Base-by-base conservation (phyloP, 2,113 vertebrate species). In the Corapipo altera region DNA sequence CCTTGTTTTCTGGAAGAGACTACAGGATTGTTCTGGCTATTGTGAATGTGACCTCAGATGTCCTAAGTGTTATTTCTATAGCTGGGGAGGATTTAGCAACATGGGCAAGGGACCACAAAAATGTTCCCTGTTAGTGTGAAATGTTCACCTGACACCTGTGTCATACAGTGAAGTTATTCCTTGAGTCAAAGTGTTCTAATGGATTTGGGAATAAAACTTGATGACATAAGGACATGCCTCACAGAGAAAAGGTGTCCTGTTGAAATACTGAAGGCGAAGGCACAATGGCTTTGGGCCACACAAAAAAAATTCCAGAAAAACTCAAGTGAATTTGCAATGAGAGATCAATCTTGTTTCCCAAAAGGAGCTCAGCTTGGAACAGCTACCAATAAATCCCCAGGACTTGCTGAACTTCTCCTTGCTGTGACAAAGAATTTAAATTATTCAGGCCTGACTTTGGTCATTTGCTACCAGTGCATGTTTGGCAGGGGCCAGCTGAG, bases 1-100 rank as follows among this genome's bases (percentile, higher is more conserved):
- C 49, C 69, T 86, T 59, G 33, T 76, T 71, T 85, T 79, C 82
- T 96, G 88, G 92, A 94, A 74, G 39, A 79, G 58, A 20, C 23
- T 18, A 24, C 0, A 12, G 72, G 80, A 41, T 52, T 61, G n/a
- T 65, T 79, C 92, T 92, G 78, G 78, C 74, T 70, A 0, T 62
- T 28, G 39, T 21, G 30, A 43, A 48, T 30, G 79, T 91, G 90
- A 90, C 33, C 67, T 88, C 83, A 89, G 72, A 80, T 49, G 39
- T 69, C 61, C 67, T 1, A 1, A 24, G 20, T 65, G 39, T 76
- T 33, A 6, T 52, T 86, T 44, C 69, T 91, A 2, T n/a, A 10
- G 57, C 8, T 15, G 11, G 35, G 15, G 18, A 86, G 52, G 39
- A 55, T 72, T 80, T n/a, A 49, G 46, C 43, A 80, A 55, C 27